phyloP scores from a whole-genome alignment of 2,113 vertebrate species.

The Terrapene triunguis region DNA sequence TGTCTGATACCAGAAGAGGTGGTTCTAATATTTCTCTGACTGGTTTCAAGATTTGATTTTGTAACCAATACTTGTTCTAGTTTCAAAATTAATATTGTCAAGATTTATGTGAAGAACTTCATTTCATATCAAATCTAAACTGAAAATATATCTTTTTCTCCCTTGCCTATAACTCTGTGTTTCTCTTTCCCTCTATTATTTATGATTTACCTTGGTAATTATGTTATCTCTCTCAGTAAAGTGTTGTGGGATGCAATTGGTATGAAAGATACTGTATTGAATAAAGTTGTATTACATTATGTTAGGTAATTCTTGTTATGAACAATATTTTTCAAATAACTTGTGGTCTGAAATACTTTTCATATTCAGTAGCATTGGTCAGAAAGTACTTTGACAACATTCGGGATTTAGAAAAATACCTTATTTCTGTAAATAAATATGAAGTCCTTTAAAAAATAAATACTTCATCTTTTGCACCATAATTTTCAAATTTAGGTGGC shows the following conservation, averaged over 20 bases:
- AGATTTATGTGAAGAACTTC: neutral
- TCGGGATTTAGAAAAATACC: neutral
- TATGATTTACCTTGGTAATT: neutral
- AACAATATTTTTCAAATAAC: neutral
- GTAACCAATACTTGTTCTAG: neutral
- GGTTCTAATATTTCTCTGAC: neutral
- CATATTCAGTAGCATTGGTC: neutral
- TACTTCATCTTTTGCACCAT: neutral
- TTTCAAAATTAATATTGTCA: slow-evolving; percentile 4
- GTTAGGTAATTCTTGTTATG: neutral
- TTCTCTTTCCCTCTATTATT: neutral
- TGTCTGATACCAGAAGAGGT: neutral
- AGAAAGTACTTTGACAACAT: neutral
- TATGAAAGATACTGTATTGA: neutral
- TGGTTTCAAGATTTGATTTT: neutral
- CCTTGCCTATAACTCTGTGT: neutral
- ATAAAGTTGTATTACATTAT: neutral
- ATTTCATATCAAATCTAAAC: neutral
- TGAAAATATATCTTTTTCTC: neutral
- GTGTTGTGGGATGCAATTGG: neutral
- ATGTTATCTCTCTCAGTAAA: neutral
- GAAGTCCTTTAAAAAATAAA: neutral
- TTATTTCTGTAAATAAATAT: neutral
- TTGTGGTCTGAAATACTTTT: accelerated
- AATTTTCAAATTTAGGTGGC: neutral